Percentiles rank a stretch among this genome's conserved stretches.
phyloP scores from a whole-genome alignment of 2,113 vertebrate genomes.

The Butorides virescens region DNA sequence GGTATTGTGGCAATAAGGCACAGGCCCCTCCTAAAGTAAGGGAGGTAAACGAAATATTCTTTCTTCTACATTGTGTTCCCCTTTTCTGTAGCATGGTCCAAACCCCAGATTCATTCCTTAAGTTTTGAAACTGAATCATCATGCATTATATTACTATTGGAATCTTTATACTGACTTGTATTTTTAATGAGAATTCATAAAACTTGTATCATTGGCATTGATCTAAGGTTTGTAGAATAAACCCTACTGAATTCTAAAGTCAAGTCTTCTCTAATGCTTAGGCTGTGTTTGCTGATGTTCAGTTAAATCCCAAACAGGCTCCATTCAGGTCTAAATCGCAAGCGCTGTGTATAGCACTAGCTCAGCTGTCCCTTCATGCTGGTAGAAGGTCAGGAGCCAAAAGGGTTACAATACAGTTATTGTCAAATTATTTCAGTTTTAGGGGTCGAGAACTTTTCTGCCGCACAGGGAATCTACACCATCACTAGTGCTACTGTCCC shows the following conservation, averaged over 20 bases:
- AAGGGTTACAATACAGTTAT: background rate
- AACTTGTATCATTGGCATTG: slow-evolving; percentile 71
- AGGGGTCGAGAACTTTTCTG: background rate
- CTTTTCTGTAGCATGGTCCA: slow-evolving; percentile 63
- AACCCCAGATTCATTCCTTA: slow-evolving; percentile 59
- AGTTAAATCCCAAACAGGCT: background rate
- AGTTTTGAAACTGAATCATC: slow-evolving; percentile 64
- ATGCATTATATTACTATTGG: slow-evolving; percentile 63
- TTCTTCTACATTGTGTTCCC: slow-evolving; percentile 31
- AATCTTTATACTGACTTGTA: slow-evolving; percentile 72
- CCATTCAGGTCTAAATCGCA: background rate
- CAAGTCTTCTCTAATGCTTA: slow-evolving; percentile 64
- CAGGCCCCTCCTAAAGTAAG: slow-evolving; percentile 42
- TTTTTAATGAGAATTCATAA: slow-evolving; percentile 70
- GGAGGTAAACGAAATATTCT: slow-evolving; percentile 52
- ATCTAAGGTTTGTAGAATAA: slow-evolving; percentile 73
- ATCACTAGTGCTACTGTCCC: background rate
- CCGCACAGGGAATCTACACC: background rate
- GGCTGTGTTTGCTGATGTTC: slow-evolving; percentile 24
- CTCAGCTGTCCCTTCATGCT: background rate
- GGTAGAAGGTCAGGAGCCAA: background rate
- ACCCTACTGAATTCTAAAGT: slow-evolving; percentile 65
- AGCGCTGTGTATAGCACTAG: fast-evolving
- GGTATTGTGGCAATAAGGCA: slow-evolving; percentile 63
- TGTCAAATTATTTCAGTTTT: background rate